Conservation (phyloP, 2,113 vertebrate species). For the Daubentonia madagascariensis region DNA sequence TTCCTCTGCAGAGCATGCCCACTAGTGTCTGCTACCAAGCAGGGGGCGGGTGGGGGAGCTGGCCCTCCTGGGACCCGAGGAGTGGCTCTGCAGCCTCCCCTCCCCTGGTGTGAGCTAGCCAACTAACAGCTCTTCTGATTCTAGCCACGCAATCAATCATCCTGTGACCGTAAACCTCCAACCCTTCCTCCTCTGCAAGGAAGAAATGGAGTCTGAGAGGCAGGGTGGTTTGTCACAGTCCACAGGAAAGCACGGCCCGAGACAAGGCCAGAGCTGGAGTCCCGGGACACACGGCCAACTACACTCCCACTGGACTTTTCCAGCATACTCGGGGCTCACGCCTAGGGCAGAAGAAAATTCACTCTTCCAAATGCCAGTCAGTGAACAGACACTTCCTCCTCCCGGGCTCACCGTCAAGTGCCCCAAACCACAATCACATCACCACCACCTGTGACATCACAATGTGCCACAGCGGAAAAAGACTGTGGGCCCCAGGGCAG, state of each 20-base stretch:
- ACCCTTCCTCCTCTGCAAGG: neutral
- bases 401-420: neutral
- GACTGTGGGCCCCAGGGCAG: neutral
- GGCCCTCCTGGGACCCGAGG: neutral
- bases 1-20: neutral
- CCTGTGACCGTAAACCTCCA: neutral
- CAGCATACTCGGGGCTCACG: neutral
- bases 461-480: neutral
- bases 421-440: conserved; percentile 69
- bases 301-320: neutral
- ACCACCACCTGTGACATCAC: conserved; percentile 50
- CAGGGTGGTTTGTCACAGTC: neutral
- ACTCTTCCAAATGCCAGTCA: neutral
- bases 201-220: neutral
- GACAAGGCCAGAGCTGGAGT: neutral
- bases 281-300: neutral
- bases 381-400: conserved; percentile 55
- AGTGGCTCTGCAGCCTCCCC: neutral
- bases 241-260: neutral
- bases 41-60: rapidly evolving
- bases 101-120: rapidly evolving
- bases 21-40: neutral
- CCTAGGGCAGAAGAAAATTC: neutral
- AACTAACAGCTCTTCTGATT: neutral
- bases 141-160: rapidly evolving